phyloP scores from a whole-genome alignment of 2,888 invertebrate genomes.

The Caenorhabditis afra region DNA sequence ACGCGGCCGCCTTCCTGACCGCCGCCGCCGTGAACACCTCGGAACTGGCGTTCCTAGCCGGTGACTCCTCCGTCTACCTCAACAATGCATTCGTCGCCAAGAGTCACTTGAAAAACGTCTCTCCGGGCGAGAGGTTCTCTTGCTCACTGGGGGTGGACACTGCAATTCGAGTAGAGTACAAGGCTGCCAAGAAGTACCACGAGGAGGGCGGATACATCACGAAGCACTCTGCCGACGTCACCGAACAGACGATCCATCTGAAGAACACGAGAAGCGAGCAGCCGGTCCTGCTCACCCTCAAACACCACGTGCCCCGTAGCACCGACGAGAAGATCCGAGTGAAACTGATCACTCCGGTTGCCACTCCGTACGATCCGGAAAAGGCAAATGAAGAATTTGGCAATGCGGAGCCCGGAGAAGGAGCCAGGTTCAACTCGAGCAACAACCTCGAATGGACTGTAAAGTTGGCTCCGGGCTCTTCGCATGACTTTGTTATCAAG shows the following conservation, averaged over 20 bases:
- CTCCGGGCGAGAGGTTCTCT: conserved; percentile 80
- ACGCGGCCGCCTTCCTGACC: conserved; percentile 71
- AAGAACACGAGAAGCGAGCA: conserved; percentile 69
- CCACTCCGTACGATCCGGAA: conserved; percentile 32
- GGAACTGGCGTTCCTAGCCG: conserved; percentile 70
- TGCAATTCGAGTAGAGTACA: conserved; percentile 81
- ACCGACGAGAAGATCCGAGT: conserved; percentile 77
- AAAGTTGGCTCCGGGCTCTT: conserved; percentile 51
- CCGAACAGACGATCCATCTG: conserved; percentile 70
- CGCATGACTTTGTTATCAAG: conserved; percentile 59
- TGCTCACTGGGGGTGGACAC: conserved; percentile 82
- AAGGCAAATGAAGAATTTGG: conserved; percentile 16
- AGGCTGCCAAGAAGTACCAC: conserved; percentile 81
- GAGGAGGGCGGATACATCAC: conserved; percentile 75
- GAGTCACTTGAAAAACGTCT: conserved; percentile 79
- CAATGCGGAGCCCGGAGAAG: conserved; percentile 49
- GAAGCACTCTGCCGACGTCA: conserved; percentile 61
- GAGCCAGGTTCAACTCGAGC: conserved; percentile 53
- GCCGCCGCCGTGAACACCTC: conserved; percentile 71
- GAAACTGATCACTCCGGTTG: conserved; percentile 46
- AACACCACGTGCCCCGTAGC: conserved; percentile 73
- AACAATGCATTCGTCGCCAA: conserved; percentile 74
- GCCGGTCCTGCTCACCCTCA: conserved; percentile 66
- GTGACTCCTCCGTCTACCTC: conserved; percentile 73
- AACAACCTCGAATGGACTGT: conserved; percentile 72